Percentiles rank a stretch among this genome's conserved stretches.
Conservation (phyloP, 1,140 invertebrate species). For the Dufourea novaeangliae region DNA sequence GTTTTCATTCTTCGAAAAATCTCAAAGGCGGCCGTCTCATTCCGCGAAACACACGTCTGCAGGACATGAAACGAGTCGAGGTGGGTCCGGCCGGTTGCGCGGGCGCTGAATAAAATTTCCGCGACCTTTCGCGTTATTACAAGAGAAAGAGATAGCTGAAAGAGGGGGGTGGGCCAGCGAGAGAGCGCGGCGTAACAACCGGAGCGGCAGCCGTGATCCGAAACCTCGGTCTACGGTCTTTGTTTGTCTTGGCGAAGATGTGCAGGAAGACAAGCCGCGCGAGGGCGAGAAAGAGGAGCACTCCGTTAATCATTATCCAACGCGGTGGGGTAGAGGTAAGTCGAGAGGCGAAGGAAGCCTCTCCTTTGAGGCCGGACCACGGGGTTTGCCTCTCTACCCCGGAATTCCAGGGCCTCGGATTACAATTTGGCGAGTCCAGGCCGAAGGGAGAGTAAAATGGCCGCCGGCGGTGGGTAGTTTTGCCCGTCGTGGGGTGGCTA, state of each 20-base stretch:
- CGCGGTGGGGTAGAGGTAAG: conserved; percentile 64
- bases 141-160: neutral
- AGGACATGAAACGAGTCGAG: neutral
- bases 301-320: conserved; percentile 70
- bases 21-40: conserved; percentile 6
- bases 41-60: neutral
- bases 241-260: conserved; percentile 54
- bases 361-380: conserved; percentile 76
- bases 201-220: conserved; percentile 44
- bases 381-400: conserved; percentile 58
- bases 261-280: conserved; percentile 32
- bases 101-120: conserved; percentile 30
- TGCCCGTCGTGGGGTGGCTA: conserved; percentile 69
- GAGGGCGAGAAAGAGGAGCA: conserved; percentile 65
- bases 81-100: neutral
- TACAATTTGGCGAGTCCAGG: conserved; percentile 79
- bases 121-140: conserved; percentile 17
- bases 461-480: conserved; percentile 78
- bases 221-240: conserved; percentile 46
- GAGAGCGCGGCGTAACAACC: neutral
- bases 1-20: conserved; percentile 1
- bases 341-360: conserved; percentile 71
- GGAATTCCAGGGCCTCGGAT: conserved; percentile 77
- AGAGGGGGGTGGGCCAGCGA: neutral
- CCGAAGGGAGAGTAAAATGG: conserved; percentile 80